A percentile compares a stretch with the other conserved stretches of the same genome.
Conservation (phyloP, 2,888 invertebrate species). For the Dynastes grantii region DNA sequence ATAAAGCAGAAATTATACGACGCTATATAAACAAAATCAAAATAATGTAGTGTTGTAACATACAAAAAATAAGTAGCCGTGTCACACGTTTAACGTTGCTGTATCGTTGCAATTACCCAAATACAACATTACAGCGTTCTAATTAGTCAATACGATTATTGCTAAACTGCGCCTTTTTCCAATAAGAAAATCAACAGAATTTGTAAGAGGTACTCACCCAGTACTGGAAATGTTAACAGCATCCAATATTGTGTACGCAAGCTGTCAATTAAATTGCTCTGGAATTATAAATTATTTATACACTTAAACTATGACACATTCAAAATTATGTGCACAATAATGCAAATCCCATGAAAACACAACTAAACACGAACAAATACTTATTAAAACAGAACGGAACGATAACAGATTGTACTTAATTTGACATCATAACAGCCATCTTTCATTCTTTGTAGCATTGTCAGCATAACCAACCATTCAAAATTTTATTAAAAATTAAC, state of each 20-base stretch:
- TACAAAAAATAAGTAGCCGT: too few species aligned
- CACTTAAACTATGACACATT: conserved; percentile 37
- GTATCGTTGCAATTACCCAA: too few species aligned
- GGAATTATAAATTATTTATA: conserved; percentile 12
- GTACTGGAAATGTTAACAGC: conserved; percentile 15
- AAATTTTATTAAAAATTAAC: background rate
- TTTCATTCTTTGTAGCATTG: conserved; percentile 2
- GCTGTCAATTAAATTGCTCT: conserved; percentile 21
- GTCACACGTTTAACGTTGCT: too few species aligned
- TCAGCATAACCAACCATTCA: conserved; percentile 32
- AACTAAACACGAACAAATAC: conserved; percentile 25
- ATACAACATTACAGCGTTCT: too few species aligned
- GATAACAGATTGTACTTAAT: conserved; percentile 38
- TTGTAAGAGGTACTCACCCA: conserved; percentile 22
- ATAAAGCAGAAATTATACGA: too few species aligned
- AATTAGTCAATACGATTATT: too few species aligned
- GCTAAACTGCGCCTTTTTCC: too few species aligned
- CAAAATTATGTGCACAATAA: conserved; percentile 17
- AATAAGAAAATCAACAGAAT: conserved; percentile 11
- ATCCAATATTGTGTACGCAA: conserved; percentile 24
- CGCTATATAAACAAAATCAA: too few species aligned
- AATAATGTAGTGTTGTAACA: too few species aligned
- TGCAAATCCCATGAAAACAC: conserved; percentile 28
- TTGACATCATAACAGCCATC: conserved; percentile 43
- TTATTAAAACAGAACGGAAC: conserved; percentile 37